Conservation (phyloP, 1,140 invertebrate species). For the Nephila pilipes region DNA sequence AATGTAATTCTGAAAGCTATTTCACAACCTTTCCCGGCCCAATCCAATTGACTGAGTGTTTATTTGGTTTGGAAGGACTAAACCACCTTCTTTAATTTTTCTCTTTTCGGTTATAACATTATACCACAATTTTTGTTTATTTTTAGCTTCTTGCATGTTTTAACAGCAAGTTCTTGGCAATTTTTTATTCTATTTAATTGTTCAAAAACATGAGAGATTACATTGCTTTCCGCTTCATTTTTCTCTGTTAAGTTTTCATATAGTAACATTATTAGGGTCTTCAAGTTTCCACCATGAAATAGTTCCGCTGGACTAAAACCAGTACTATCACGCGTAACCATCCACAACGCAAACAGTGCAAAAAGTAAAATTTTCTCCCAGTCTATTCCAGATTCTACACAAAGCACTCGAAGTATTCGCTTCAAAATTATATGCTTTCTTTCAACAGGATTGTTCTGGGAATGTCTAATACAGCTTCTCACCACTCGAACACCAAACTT, state of each 20-base stretch:
- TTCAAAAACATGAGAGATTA: not conserved
- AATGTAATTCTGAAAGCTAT: slow-evolving; percentile 40
- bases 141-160: slow-evolving; percentile 14
- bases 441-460: not conserved
- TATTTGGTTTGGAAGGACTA: slow-evolving; percentile 18
- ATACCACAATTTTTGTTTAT: slow-evolving; percentile 33
- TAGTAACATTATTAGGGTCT: no score
- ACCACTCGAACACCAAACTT: no score
- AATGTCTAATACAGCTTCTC: not conserved
- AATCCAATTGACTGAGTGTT: slow-evolving; percentile 22
- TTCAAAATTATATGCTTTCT: not conserved
- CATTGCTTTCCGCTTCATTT: slow-evolving; percentile 2
- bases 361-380: no score
- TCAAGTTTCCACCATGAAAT: no score
- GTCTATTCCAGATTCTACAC: not conserved
- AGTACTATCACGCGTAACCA: slow-evolving; percentile 6
- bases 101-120: slow-evolving; percentile 15
- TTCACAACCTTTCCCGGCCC: slow-evolving; percentile 8
- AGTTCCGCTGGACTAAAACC: no score
- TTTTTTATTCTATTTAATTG: no score
- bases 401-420: not conserved
- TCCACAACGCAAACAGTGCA: not conserved
- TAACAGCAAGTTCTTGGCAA: slow-evolving; percentile 17
- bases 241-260: no score
- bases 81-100: slow-evolving; percentile 4